Conservation (phyloP, 1,140 invertebrate genomes). For the Brachionus asplanchnoidis region DNA sequence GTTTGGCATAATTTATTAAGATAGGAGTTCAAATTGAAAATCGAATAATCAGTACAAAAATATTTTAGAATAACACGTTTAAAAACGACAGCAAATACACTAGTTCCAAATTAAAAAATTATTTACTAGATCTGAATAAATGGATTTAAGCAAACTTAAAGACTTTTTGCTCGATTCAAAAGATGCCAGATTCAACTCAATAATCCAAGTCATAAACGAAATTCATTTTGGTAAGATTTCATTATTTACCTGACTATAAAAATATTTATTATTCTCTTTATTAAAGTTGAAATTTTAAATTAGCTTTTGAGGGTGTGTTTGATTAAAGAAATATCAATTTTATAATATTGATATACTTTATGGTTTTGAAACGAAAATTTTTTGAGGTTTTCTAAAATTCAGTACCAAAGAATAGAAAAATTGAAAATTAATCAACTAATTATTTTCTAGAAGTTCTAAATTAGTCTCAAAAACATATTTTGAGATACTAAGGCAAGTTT, state of each 20-base stretch:
- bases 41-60: background rate
- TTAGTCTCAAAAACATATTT: too few relatives aligned
- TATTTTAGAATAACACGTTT: background rate
- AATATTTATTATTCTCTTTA: too few relatives aligned
- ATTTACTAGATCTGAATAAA: background rate
- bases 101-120: background rate
- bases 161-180: background rate
- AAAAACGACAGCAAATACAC: background rate
- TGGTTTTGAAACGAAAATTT: too few relatives aligned
- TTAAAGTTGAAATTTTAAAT: too few relatives aligned
- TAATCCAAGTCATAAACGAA: background rate
- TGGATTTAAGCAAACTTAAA: background rate
- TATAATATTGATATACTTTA: too few relatives aligned
- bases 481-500: too few relatives aligned
- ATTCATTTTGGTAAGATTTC: background rate
- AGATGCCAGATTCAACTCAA: background rate
- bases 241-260: background rate
- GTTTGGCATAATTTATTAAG: conserved; percentile 16
- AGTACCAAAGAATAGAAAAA: too few relatives aligned
- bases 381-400: too few relatives aligned
- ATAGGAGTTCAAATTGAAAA: background rate
- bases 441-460: too few relatives aligned
- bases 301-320: too few relatives aligned
- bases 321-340: too few relatives aligned
- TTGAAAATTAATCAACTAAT: too few relatives aligned